Base-by-base conservation (phyloP, 1,140 invertebrate genomes). In the Steinernema feltiae region DNA sequence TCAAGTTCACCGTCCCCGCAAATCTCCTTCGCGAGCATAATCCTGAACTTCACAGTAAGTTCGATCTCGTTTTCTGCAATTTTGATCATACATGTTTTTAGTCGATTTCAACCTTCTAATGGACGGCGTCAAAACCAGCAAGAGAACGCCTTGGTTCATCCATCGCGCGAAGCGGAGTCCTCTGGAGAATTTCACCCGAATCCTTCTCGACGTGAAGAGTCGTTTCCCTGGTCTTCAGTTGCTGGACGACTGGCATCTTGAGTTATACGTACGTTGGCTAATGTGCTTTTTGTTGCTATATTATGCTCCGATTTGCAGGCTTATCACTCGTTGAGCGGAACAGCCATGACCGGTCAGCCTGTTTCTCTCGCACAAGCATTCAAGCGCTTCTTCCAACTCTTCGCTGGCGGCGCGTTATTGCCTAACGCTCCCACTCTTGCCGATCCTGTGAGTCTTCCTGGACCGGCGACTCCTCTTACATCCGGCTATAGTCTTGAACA, bases 131-230 rank as follows among this genome's bases (percentile, higher is more conserved):
- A 93, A 94, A 0, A 94, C 94, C 0, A 95, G 98, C 63, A 89
- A 95, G 74, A 95, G 98, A 87, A 89, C 93, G 35, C 91, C 94
- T 1, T 98, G 96, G 95, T 98, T 98, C 87, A 96, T 99, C 87
- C 95, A 98, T 88, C 97, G 97, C 87, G 95, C 94, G 2, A 94
- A 94, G 86, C 94, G 98, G 87, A 96, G 95, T 1, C 94, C 94
- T 32, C 95, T 98, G 70, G 98, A 97, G 89, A 93, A 95, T 17
- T 87, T 99, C 0, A 96, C 98, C 79, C 90, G 96, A 17, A 89
- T 98, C 24, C 88, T 98, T 0, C 91, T 94, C 81, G 95, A 98
- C 88, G 89, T 99, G 78, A 91, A 92, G 81, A 91, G 90, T 63
- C 90, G 95, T 72, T 97, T 95, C 88, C 90, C 94, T 80, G 94